Base-by-base conservation (phyloP, 2,113 vertebrate species). In the Rana temporaria region DNA sequence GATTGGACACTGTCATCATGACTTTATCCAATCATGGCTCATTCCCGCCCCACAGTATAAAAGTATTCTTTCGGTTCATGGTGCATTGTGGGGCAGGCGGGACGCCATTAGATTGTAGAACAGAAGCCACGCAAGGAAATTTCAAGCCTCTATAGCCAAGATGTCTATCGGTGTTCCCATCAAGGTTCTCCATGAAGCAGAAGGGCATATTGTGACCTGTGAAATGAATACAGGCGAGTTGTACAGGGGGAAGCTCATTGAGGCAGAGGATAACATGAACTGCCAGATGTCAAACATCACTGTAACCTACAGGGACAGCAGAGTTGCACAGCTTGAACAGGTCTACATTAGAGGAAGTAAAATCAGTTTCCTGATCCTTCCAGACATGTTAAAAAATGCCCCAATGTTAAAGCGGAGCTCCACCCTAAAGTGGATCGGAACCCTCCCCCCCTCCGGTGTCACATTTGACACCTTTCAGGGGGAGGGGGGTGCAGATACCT, bases 271-370 rank as follows among this genome's bases (percentile, higher is more conserved):
- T 90, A 99, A 99, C 91, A 99, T 99, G 98, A 99, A 99, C 86
- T 99, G 98, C 85, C 98, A 99, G 96, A 97, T 98, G 86, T 98
- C 98, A 65, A 99, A 99, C 86, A 98, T 99, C 86, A 99, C 98
- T 0, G 98, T 99, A 87, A 99, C 98, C 0, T 98, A 98, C 87
- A 94, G 98, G 67, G 98, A 99, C 2, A 98, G 98, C 3, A 92
- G 98, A 1, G 98, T 99, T 78, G 96, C 97, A 19, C 98, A 99
- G 88, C 88, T 99, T 64, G 98, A 99, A 73, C 98, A 99, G 82
- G 97, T 99, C 9, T 99, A 99, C 90, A 99, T 99, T 79, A 95
- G 98, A 0, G 98, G 98, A 48, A 99, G 98, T 93, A 99, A 99
- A 89, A 99, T 99, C 71, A 94, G 98, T 69, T 99, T 99, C 84